Evolutionary conservation across 2,113 vertebrate genomes (phyloP).

Genomic region (Sigmodon hispidus): DNA sequence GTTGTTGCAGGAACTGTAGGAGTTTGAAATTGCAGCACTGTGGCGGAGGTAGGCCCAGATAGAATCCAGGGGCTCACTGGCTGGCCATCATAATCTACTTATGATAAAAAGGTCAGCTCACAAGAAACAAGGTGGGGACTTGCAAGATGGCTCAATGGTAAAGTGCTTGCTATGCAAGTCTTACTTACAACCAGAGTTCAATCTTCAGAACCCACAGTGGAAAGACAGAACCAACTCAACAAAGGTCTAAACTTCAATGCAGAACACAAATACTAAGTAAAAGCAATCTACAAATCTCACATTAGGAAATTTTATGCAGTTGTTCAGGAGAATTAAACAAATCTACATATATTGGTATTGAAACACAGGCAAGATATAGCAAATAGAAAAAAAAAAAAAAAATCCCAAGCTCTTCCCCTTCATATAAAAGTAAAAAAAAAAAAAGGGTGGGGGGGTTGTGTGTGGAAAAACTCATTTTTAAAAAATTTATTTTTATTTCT

Average conservation of each 20-base stretch:
- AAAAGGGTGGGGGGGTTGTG: too few species aligned
- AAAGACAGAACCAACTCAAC: neutral
- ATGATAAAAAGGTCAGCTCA: neutral
- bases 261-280: neutral
- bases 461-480: neutral
- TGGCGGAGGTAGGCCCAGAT: neutral
- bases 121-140: neutral
- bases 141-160: neutral
- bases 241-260: neutral
- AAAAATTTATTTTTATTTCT: neutral
- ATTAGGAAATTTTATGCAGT: neutral
- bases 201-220: neutral
- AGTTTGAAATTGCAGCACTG: neutral
- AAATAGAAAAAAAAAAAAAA: neutral
- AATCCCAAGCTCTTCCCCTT: neutral
- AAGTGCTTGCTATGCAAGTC: neutral
- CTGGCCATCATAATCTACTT: neutral
- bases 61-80: neutral
- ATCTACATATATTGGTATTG: neutral
- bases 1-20: neutral
- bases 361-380: neutral
- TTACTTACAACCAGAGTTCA: too few species aligned
- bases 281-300: neutral
- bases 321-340: constrained; percentile 31
- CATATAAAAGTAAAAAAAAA: neutral